Conservation (phyloP, 2,888 invertebrate genomes). For the Thumatha senex region DNA sequence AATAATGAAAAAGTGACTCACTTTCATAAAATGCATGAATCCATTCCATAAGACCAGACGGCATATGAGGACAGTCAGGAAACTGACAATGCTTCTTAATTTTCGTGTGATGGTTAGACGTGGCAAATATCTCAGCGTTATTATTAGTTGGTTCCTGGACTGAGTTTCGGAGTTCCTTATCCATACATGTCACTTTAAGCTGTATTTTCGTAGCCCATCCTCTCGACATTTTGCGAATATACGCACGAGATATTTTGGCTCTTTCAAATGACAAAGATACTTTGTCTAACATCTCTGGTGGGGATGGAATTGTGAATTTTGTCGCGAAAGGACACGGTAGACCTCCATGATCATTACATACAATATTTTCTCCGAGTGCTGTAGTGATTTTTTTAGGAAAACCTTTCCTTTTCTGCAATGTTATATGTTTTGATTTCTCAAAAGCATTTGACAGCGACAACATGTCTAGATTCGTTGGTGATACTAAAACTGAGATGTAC, state of each 20-base stretch:
- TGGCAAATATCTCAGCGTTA: background rate
- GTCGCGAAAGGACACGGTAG: background rate
- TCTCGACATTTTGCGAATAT: background rate
- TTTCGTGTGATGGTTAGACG: background rate
- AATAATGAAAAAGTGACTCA: background rate
- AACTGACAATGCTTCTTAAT: background rate
- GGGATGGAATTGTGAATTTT: background rate
- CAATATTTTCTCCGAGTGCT: background rate
- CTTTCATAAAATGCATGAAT: background rate
- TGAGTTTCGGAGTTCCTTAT: rapidly evolving
- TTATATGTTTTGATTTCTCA: too few relatives aligned
- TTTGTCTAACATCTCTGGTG: background rate
- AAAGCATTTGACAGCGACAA: too few relatives aligned
- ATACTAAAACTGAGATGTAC: too few relatives aligned
- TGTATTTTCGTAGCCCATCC: background rate
- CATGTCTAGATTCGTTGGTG: background rate
- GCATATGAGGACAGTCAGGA: background rate
- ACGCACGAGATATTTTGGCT: background rate
- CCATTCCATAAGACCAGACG: background rate
- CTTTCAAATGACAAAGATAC: background rate
- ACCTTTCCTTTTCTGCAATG: background rate
- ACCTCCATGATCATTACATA: constrained; percentile 1
- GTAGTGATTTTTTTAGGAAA: background rate
- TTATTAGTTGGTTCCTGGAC: background rate
- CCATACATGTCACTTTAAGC: background rate